These are phyloP conservation scores for Apodemia mormo DNA, from an alignment of 2,888 invertebrate genomes.

Conservation along the genomic window DNA sequence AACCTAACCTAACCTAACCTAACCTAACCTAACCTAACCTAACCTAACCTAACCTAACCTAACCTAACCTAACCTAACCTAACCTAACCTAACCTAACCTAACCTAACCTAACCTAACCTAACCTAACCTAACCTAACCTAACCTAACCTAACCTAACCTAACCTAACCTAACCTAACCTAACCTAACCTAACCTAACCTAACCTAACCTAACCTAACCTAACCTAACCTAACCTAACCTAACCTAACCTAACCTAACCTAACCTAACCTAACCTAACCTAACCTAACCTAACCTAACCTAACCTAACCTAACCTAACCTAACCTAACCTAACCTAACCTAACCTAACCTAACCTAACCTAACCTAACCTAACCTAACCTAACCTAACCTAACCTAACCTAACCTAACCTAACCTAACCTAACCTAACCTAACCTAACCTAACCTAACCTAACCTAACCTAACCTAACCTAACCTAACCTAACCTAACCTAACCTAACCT, in stretches of 20 bases:
- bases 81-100: slow-evolving; percentile 39
- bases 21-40: slow-evolving; percentile 36
- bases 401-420: slow-evolving; percentile 43
- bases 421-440: slow-evolving; percentile 43
- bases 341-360: slow-evolving; percentile 42
- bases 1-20: slow-evolving; percentile 37
- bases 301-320: slow-evolving; percentile 42
- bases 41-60: slow-evolving; percentile 38
- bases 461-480: slow-evolving; percentile 46
- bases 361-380: slow-evolving; percentile 44
- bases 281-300: slow-evolving; percentile 45
- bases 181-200: slow-evolving; percentile 38
- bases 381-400: slow-evolving; percentile 43
- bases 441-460: slow-evolving; percentile 45
- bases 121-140: slow-evolving; percentile 38
- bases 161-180: slow-evolving; percentile 39
- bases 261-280: slow-evolving; percentile 44
- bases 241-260: slow-evolving; percentile 43
- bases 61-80: slow-evolving; percentile 38
- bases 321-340: slow-evolving; percentile 41
- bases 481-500: slow-evolving; percentile 44
- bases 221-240: slow-evolving; percentile 37
- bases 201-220: slow-evolving; percentile 40
- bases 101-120: slow-evolving; percentile 38
- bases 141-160: slow-evolving; percentile 38